These are phyloP conservation scores for Epizoanthus stellaris DNA, from an alignment of 92 coral and sea anemone genomes.

Conservation along the genomic window DNA sequence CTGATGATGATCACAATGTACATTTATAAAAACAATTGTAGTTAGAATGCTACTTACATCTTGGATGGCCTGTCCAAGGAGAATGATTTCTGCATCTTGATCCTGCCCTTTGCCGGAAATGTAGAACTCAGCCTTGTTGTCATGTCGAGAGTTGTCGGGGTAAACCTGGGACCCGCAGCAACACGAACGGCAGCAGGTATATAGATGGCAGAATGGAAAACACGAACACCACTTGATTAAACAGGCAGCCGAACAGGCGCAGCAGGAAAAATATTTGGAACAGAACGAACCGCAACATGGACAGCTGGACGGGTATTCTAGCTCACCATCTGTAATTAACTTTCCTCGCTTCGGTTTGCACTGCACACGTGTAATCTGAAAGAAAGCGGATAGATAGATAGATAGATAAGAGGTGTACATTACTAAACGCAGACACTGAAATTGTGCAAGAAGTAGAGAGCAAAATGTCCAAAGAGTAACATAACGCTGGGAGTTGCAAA, in stretches of 20 bases:
- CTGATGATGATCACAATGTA: no score
- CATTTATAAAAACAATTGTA: neutral
- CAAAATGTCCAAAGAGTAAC: no score
- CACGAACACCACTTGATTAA: slow-evolving; percentile 70
- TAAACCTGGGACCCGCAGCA: slow-evolving; percentile 71
- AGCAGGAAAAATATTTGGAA: slow-evolving; percentile 51
- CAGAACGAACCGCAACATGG: slow-evolving; percentile 46
- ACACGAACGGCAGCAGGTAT: slow-evolving; percentile 65
- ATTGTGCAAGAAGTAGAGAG: no score
- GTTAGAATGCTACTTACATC: slow-evolving; percentile 38
- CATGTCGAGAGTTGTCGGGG: slow-evolving; percentile 41
- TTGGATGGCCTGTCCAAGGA: slow-evolving; percentile 61
- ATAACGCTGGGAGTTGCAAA: no score
- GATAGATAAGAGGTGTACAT: no score
- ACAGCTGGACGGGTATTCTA: neutral
- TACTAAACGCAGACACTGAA: no score
- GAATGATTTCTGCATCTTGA: slow-evolving; percentile 71
- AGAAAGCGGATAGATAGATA: neutral
- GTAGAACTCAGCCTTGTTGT: slow-evolving; percentile 70
- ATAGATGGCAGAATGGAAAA: slow-evolving; percentile 68
- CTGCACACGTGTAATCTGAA: slow-evolving; percentile 60
- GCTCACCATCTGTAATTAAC: slow-evolving; percentile 5
- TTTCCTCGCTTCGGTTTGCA: slow-evolving; percentile 46
- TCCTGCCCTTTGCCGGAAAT: slow-evolving; percentile 80
- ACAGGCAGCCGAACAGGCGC: slow-evolving; percentile 74